phyloP scores from a whole-genome alignment of 1,140 invertebrate genomes.

The Meloidogyne hapla region DNA sequence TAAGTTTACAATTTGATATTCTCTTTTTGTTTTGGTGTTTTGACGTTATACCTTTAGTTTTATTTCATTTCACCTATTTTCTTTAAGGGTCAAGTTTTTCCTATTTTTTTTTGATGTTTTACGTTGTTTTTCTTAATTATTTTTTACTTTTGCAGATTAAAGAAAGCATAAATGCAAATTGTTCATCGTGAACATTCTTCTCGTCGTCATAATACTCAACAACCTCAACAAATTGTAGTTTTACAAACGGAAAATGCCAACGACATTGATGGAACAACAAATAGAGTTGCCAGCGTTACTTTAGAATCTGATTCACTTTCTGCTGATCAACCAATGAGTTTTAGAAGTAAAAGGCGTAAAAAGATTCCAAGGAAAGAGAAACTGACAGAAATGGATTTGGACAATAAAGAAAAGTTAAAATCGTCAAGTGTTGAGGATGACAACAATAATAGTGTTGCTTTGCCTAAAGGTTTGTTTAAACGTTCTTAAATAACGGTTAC shows the following conservation, averaged over 20 bases:
- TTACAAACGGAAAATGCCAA: conserved; percentile 12
- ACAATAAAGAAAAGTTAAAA: conserved; percentile 15
- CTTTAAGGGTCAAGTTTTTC: too few species aligned
- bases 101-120: too few species aligned
- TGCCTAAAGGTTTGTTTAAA: conserved; percentile 8
- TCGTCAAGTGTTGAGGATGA: not conserved
- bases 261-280: conserved; percentile 35
- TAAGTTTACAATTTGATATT: too few species aligned
- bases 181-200: conserved; percentile 13
- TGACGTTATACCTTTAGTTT: too few species aligned
- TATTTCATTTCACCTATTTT: too few species aligned
- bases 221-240: not conserved
- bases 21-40: too few species aligned
- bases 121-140: too few species aligned
- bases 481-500: conserved; percentile 3
- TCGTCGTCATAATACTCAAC: not conserved
- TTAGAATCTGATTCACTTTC: conserved; percentile 34
- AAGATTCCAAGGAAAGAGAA: conserved; percentile 25
- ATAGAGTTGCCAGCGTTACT: conserved; percentile 32
- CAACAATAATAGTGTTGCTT: conserved; percentile 9
- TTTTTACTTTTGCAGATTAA: too few species aligned
- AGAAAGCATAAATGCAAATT: not conserved
- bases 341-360: conserved; percentile 29
- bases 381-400: conserved; percentile 21
- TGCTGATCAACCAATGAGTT: conserved; percentile 18